Conservation (phyloP, 2,113 vertebrate species). For the Oryzias javanicus region DNA sequence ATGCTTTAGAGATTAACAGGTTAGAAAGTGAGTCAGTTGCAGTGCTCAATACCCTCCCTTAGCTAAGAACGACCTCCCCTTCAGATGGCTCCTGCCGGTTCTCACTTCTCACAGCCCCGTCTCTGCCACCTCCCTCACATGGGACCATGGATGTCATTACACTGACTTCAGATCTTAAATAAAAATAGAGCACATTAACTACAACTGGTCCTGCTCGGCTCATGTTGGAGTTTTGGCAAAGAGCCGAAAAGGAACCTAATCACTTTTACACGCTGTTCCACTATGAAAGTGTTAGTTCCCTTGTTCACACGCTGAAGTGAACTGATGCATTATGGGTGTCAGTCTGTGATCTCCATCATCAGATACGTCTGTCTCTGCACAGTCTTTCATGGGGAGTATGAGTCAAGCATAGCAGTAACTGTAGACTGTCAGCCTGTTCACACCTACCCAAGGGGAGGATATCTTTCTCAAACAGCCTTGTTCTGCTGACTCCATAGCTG, state of each 20-base stretch:
- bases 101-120: slow-evolving; percentile 59
- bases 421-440: slow-evolving; percentile 71
- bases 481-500: slow-evolving; percentile 32
- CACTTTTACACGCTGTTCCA: slow-evolving; percentile 70
- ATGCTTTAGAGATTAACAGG: slow-evolving; percentile 59
- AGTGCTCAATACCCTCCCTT: slow-evolving; percentile 63
- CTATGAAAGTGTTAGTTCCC: slow-evolving; percentile 51
- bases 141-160: slow-evolving; percentile 69
- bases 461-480: slow-evolving; percentile 40
- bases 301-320: slow-evolving; percentile 47
- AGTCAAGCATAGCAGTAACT: slow-evolving; percentile 70
- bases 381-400: slow-evolving; percentile 68
- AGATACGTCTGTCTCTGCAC: slow-evolving; percentile 69
- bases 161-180: slow-evolving; percentile 67
- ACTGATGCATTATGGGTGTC: slow-evolving; percentile 20
- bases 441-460: slow-evolving; percentile 67
- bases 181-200: slow-evolving; percentile 49
- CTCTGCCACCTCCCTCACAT: slow-evolving; percentile 55
- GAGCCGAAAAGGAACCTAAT: slow-evolving; percentile 51
- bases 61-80: slow-evolving; percentile 58
- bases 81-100: slow-evolving; percentile 62
- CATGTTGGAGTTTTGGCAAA: slow-evolving; percentile 54
- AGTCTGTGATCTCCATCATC: slow-evolving; percentile 68
- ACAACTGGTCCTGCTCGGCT: slow-evolving; percentile 44
- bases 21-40: slow-evolving; percentile 63